Evolutionary conservation across 2,888 invertebrate genomes (phyloP).

Genomic region (Apodemia zela): DNA sequence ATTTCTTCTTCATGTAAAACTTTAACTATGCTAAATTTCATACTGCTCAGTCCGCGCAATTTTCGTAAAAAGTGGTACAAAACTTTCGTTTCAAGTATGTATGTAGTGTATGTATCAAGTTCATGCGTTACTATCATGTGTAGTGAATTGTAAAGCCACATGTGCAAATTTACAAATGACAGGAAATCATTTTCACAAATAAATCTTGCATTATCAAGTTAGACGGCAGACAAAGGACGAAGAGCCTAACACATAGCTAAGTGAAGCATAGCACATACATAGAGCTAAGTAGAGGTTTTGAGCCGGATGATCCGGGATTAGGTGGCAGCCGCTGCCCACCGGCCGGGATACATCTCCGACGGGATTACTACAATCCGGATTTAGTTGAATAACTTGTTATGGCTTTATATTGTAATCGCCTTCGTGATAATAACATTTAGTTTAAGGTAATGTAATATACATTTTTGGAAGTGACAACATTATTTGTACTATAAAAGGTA

Average conservation of each 20-base stretch:
- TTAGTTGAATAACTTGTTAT: slow-evolving; percentile 68
- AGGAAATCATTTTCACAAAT: neutral
- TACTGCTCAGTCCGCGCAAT: no score
- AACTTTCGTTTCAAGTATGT: no score
- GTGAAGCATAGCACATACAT: slow-evolving; percentile 31
- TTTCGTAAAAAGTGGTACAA: no score
- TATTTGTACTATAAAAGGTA: no score
- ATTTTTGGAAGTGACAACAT: no score
- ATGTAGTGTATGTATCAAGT: no score
- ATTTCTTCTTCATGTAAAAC: no score
- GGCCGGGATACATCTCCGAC: slow-evolving; percentile 67
- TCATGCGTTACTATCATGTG: no score
- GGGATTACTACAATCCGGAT: slow-evolving; percentile 74
- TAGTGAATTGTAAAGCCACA: no score
- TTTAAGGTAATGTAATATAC: neutral
- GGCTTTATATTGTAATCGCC: slow-evolving; percentile 45
- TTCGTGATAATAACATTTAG: slow-evolving; percentile 32
- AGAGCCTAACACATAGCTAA: slow-evolving; percentile 31
- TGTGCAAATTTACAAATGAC: neutral
- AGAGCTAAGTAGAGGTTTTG: slow-evolving; percentile 41
- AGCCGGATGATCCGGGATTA: slow-evolving; percentile 74
- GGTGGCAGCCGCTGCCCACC: slow-evolving; percentile 70
- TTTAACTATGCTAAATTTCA: no score
- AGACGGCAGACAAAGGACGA: slow-evolving; percentile 46
- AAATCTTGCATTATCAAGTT: slow-evolving; percentile 6